Conservation (phyloP, 2,113 vertebrate genomes). For the Symphodus melops region DNA sequence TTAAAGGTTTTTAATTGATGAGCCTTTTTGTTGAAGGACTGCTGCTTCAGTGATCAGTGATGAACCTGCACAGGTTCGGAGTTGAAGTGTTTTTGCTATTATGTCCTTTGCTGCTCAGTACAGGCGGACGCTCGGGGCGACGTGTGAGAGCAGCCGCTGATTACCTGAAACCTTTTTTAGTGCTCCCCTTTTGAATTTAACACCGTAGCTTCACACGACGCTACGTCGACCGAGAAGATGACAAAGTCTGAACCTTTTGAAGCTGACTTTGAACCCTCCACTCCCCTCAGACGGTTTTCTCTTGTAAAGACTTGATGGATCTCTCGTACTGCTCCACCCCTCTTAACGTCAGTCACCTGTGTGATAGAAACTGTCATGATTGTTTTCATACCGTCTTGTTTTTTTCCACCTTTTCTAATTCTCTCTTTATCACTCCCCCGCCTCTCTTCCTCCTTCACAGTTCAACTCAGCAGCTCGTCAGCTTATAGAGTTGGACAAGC, state of each 20-base stretch:
- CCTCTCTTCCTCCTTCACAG: slow-evolving; percentile 72
- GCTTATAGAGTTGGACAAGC: slow-evolving; percentile 96
- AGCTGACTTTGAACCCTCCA: slow-evolving; percentile 2
- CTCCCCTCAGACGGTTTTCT: slow-evolving; percentile 13
- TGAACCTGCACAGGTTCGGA: slow-evolving; percentile 39
- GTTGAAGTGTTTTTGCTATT: slow-evolving; percentile 52
- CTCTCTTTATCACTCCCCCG: slow-evolving; percentile 15
- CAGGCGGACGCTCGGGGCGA: slow-evolving; percentile 54
- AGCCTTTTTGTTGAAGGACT: slow-evolving; percentile 25
- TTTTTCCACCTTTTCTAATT: slow-evolving; percentile 32
- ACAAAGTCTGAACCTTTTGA: slow-evolving; percentile 26
- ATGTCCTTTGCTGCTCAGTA: slow-evolving; percentile 56
- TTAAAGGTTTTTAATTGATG: slow-evolving; percentile 25
- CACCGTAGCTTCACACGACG: slow-evolving; percentile 32
- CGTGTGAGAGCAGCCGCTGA: slow-evolving; percentile 59
- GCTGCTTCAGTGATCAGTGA: slow-evolving; percentile 36
- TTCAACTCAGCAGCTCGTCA: slow-evolving; percentile 97
- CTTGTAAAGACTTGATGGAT: not conserved
- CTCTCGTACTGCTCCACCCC: not conserved
- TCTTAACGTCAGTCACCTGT: slow-evolving; percentile 15
- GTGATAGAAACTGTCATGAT: slow-evolving; percentile 39
- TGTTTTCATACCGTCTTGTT: slow-evolving; percentile 31
- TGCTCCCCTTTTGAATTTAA: slow-evolving; percentile 64
- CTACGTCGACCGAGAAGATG: slow-evolving; percentile 37
- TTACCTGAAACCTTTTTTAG: slow-evolving; percentile 63